Conservation (phyloP, 2,888 invertebrate genomes). For the Artemia sinica region DNA sequence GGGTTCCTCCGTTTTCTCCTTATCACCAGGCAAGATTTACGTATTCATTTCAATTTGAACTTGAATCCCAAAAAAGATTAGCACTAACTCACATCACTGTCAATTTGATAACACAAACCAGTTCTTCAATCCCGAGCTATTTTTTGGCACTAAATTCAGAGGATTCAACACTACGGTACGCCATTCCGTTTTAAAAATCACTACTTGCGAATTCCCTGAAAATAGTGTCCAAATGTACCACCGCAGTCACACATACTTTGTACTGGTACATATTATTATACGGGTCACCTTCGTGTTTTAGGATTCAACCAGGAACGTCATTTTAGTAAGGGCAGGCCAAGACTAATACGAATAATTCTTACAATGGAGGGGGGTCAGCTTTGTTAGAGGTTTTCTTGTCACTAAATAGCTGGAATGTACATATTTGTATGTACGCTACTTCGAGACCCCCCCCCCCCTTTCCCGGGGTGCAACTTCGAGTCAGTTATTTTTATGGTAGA, state of each 20-base stretch:
- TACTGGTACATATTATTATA: slow-evolving; percentile 2
- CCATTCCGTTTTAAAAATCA: slow-evolving; percentile 1
- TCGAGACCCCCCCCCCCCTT: no score
- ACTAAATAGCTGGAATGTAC: no score
- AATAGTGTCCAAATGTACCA: background rate
- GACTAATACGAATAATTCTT: no score
- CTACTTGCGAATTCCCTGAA: slow-evolving; percentile 4
- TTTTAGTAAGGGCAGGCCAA: no score
- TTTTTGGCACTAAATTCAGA: background rate
- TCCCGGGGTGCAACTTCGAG: no score
- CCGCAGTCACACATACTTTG: slow-evolving; percentile 9
- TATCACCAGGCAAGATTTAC: slow-evolving; percentile 13
- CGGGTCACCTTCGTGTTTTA: no score
- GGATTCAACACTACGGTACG: slow-evolving; percentile 11
- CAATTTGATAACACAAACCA: background rate
- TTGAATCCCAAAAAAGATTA: background rate
- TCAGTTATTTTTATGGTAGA: no score
- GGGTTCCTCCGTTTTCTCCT: background rate
- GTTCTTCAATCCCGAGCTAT: background rate
- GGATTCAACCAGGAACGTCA: no score
- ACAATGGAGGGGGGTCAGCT: no score
- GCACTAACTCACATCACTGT: background rate
- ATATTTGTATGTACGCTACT: no score
- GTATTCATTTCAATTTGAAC: slow-evolving; percentile 10
- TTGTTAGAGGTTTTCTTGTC: no score